A percentile compares a stretch with the other conserved stretches of the same genome.
These are phyloP conservation scores for Odontothrips loti DNA, from an alignment of 2,888 invertebrate species.

Conservation along the genomic window DNA sequence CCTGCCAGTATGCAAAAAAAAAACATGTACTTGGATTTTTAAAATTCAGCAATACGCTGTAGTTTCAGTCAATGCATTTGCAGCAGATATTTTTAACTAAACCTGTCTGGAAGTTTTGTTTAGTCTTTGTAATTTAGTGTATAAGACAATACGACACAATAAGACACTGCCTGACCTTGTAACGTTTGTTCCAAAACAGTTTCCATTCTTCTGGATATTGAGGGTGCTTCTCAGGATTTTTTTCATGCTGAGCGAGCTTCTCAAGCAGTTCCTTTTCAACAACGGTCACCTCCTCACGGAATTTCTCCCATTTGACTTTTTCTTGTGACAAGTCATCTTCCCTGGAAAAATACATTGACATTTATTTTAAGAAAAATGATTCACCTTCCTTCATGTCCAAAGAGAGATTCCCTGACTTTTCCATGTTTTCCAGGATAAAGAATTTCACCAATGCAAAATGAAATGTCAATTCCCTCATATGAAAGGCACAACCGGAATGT, in stretches of 20 bases:
- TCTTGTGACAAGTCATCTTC: slow-evolving; percentile 29
- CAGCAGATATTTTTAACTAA: neutral
- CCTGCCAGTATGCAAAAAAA: neutral
- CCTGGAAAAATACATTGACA: too few relatives aligned
- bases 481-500: too few relatives aligned
- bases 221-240: slow-evolving; percentile 84
- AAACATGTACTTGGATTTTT: neutral
- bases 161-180: slow-evolving; percentile 72
- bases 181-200: slow-evolving; percentile 79
- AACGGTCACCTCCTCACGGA: slow-evolving; percentile 54
- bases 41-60: neutral
- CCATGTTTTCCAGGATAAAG: too few relatives aligned
- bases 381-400: too few relatives aligned
- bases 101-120: neutral
- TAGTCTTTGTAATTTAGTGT: too few relatives aligned
- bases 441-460: too few relatives aligned
- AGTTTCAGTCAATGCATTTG: neutral
- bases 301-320: slow-evolving; percentile 52
- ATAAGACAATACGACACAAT: too few relatives aligned
- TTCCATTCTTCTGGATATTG: slow-evolving; percentile 87
- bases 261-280: slow-evolving; percentile 41
- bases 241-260: slow-evolving; percentile 65
- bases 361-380: too few relatives aligned
- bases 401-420: too few relatives aligned
- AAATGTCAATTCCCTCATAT: too few relatives aligned